phyloP scores from a whole-genome alignment of 2,888 invertebrate genomes.

The Carabus problematicus region DNA sequence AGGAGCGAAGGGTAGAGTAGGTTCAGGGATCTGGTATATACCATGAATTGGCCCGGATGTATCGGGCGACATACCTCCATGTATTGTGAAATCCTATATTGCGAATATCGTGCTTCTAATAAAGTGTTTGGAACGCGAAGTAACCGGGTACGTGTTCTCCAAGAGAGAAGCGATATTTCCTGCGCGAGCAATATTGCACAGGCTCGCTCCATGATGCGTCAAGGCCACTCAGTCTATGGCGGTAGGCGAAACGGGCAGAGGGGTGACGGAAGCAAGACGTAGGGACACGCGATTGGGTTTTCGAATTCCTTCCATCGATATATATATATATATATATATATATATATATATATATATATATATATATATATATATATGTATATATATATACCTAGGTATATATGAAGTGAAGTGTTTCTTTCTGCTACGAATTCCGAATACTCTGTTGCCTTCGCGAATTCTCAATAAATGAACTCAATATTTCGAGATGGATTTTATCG shows the following conservation, averaged over 20 bases:
- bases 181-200: background rate
- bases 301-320: conserved; percentile 29
- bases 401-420: conserved; percentile 31
- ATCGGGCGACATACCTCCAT: conserved; percentile 16
- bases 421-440: conserved; percentile 7
- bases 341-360: background rate
- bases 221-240: background rate
- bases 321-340: conserved; percentile 1
- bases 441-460: background rate
- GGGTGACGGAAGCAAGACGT: too few species aligned
- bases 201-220: background rate
- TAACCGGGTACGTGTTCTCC: conserved; percentile 14
- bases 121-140: conserved; percentile 28
- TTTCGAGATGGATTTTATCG: conserved; percentile 34
- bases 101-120: conserved; percentile 33
- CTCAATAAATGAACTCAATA: conserved; percentile 37
- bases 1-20: background rate
- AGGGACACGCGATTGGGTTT: conserved; percentile 17
- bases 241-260: background rate
- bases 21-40: background rate
- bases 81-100: conserved; percentile 34
- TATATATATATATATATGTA: background rate
- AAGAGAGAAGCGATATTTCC: conserved; percentile 22
- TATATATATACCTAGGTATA: too few species aligned
- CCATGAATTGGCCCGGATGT: too few species aligned